Conservation (phyloP, 2,888 invertebrate genomes). For the Tetranychus piercei region DNA sequence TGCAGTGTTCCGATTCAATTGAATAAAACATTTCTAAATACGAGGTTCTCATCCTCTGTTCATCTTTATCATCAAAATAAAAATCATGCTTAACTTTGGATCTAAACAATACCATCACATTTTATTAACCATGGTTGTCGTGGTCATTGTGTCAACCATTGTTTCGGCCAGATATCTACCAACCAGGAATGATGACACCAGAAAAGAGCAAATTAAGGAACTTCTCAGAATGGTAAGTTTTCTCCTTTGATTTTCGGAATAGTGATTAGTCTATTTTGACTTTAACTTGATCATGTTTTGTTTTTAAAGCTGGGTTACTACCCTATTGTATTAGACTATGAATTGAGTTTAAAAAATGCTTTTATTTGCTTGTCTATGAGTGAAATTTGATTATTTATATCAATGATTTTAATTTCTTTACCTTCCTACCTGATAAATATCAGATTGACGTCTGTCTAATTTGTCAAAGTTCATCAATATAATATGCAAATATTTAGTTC, state of each 20-base stretch:
- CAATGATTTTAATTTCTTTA: too few relatives aligned
- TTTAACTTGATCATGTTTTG: background rate
- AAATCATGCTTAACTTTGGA: background rate
- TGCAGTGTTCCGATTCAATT: too few relatives aligned
- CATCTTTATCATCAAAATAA: background rate
- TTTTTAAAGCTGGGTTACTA: background rate
- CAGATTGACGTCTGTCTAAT: background rate
- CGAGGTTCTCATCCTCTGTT: background rate
- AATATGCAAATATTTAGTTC: background rate
- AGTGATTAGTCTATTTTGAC: background rate
- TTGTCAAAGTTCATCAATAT: background rate
- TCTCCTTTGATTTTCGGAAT: too few relatives aligned
- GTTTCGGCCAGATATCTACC: constrained; percentile 8
- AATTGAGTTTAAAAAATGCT: too few relatives aligned
- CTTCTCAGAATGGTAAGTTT: constrained; percentile 9
- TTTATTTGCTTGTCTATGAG: too few relatives aligned
- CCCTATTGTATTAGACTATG: too few relatives aligned
- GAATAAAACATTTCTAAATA: background rate
- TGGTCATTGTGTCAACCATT: background rate
- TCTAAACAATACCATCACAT: background rate
- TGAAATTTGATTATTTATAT: too few relatives aligned
- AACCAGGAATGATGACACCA: constrained; percentile 10
- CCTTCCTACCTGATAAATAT: too few relatives aligned
- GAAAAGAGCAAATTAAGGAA: constrained; percentile 8
- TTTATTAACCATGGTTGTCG: background rate